Conservation (phyloP, 2,113 vertebrate genomes). For the Ceuthmochares aereus region DNA sequence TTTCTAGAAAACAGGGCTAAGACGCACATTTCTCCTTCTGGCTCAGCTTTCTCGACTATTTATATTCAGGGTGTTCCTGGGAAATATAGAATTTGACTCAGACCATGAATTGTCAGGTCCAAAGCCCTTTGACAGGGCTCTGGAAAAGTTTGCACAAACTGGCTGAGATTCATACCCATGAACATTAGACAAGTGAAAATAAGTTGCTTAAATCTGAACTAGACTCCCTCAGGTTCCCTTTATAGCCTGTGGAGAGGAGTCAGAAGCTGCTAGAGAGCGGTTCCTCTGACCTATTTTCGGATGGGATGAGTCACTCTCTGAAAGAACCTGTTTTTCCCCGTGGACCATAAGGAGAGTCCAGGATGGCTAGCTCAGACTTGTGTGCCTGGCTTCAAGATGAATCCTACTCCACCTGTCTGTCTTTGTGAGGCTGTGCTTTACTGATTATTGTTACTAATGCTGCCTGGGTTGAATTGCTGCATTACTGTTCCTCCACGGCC, state of each 20-base stretch:
- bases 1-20: not conserved
- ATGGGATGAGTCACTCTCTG: conserved; percentile 24
- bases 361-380: conserved; percentile 36
- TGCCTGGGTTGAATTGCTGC: not conserved
- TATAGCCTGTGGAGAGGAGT: conserved; percentile 8
- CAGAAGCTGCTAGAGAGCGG: not conserved
- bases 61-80: not conserved
- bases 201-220: not conserved
- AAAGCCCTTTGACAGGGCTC: not conserved
- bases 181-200: not conserved
- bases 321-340: conserved; percentile 61
- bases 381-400: not conserved
- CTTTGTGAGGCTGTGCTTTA: not conserved
- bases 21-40: not conserved
- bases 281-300: conserved; percentile 58
- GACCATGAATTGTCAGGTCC: not conserved
- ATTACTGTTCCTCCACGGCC: not conserved
- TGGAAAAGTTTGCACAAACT: not conserved
- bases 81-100: conserved; percentile 2
- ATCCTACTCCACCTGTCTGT: not conserved
- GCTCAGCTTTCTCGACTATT: not conserved
- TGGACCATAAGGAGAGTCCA: not conserved
- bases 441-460: accelerated
- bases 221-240: not conserved
- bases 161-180: not conserved